phyloP scores from a whole-genome alignment of 2,797 vertebrate species.

The Hyperoplus lanceolatus region DNA sequence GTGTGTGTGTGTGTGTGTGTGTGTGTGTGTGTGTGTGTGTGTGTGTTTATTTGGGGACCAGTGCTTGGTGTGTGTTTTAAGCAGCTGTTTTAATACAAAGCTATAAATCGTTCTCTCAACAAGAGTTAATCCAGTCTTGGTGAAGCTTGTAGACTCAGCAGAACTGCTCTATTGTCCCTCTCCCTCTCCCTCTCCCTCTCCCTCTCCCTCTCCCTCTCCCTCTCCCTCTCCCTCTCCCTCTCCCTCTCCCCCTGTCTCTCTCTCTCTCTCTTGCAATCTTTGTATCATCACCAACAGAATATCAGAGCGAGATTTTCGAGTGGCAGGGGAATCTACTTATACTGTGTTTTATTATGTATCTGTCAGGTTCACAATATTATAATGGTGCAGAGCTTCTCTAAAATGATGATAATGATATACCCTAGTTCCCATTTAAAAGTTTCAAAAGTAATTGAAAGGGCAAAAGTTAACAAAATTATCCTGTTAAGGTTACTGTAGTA shows the following conservation, averaged over 20 bases:
- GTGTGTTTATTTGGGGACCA: slow-evolving; percentile 23
- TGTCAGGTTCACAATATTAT: neutral
- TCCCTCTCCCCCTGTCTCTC: neutral
- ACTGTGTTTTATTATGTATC: slow-evolving; percentile 1
- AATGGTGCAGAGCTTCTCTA: neutral
- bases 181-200: neutral
- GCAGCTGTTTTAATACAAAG: slow-evolving; percentile 75
- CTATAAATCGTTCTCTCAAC: slow-evolving; percentile 69
- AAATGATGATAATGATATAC: neutral
- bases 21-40: slow-evolving; percentile 21
- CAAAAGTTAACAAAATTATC: too few relatives aligned
- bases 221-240: neutral
- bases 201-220: neutral
- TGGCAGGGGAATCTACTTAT: slow-evolving; percentile 4
- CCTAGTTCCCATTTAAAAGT: too few relatives aligned
- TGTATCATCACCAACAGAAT: slow-evolving; percentile 8
- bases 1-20: slow-evolving; percentile 10
- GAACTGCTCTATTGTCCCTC: slow-evolving; percentile 29
- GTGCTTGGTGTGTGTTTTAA: slow-evolving; percentile 63
- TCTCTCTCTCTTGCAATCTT: neutral
- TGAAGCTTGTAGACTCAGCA: slow-evolving; percentile 64
- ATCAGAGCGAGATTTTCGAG: slow-evolving; percentile 3
- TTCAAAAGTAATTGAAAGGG: too few relatives aligned
- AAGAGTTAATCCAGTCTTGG: slow-evolving; percentile 72
- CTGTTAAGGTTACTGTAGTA: too few relatives aligned